Conservation (phyloP, 2,888 invertebrate species). For the Microplitis deprimator region DNA sequence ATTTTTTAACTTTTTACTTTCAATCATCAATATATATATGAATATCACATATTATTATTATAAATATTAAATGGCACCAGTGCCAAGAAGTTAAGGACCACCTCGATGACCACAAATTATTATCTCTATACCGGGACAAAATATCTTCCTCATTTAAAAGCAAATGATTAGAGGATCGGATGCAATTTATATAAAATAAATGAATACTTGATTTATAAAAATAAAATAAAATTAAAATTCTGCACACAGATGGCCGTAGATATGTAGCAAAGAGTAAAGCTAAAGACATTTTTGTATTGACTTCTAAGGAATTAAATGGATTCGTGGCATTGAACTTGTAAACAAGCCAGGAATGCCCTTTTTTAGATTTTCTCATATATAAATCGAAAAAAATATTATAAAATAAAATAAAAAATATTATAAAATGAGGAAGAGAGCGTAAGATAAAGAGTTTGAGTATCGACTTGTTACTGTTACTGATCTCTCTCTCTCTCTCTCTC, state of each 20-base stretch:
- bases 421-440: background rate
- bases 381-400: background rate
- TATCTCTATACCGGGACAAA: background rate
- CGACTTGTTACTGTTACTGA: conserved; percentile 23
- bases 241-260: background rate
- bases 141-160: background rate
- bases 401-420: conserved; percentile 12
- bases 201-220: background rate
- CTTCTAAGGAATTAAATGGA: conserved; percentile 23
- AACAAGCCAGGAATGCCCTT: background rate
- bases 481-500: background rate
- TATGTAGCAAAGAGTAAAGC: background rate
- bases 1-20: background rate
- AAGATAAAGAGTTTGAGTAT: conserved; percentile 12
- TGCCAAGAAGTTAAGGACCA: background rate
- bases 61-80: background rate
- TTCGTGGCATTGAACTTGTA: conserved; percentile 40
- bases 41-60: background rate
- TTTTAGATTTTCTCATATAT: conserved; percentile 3
- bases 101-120: background rate
- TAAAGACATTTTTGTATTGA: background rate
- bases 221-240: background rate
- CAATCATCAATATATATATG: too few species aligned
- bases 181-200: background rate
- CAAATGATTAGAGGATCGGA: background rate